Evolutionary conservation across 2,113 vertebrate species (phyloP), one percentile per base, ranked within the genome.

Genomic region (Saccopteryx leptura): DNA sequence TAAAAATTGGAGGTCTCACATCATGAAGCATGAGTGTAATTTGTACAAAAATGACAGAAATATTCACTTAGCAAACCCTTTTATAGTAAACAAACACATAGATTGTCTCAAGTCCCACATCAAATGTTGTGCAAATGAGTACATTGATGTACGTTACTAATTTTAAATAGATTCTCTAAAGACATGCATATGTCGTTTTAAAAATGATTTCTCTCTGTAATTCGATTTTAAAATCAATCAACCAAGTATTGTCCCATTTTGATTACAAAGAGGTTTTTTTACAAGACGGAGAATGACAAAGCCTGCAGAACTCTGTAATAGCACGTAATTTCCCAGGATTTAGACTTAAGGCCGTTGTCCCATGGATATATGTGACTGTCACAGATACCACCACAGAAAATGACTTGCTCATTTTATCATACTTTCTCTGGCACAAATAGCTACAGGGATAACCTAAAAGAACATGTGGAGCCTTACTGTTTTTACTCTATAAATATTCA

Each of bases 201-300:
- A 39, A 31, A 79, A 65, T 63, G 31, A 76, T 58, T 85, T 63
- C 3, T 52, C 5, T 63, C 39, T 65, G 80, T 76, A 26, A 71
- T 92, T 11, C 26, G 76, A 7, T 90, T 82, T 82, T 72, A 65
- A 86, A 68, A 39, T 90, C 71, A 94, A 75, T n/a, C 39, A 72
- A n/a, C 10, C 58, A 72, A 82, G 3, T 12, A 48, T 6, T 92
- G 50, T 50, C 24, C 12, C 9, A 52, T 63, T 65, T 48, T 39
- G 26, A 65, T 82, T 60, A 54, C 12, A 56, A 39, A 66, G 46
- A 88, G 8, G 11, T 46, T 81, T 85, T 85, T 69, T 50, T 60
- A 39, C 18, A 71, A 19, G 81, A 71, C 3, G 28, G 26, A 65
- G 19, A 50, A 28, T 1, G 46, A 3, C 21, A 58, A 24, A 0